phyloP scores from a whole-genome alignment of 2,113 vertebrate species.

The Oreocharis arfaki region DNA sequence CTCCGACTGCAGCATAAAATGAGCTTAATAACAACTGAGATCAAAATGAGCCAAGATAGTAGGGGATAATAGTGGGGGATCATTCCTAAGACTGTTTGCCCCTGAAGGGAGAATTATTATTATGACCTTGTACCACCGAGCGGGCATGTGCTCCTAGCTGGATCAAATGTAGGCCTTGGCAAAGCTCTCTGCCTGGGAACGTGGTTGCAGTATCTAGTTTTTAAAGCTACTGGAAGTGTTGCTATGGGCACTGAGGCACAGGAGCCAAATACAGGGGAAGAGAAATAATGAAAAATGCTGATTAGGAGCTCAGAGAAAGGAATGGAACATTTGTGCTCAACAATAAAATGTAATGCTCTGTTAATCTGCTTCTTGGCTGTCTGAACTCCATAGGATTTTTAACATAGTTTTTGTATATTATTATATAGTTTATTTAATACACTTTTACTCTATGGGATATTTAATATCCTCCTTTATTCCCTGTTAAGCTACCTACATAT shows the following conservation, averaged over 20 bases:
- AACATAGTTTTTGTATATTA: slow-evolving; percentile 55
- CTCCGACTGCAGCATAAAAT: not conserved
- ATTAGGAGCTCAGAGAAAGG: slow-evolving; percentile 70
- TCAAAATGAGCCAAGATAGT: slow-evolving; percentile 53
- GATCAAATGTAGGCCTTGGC: slow-evolving; percentile 38
- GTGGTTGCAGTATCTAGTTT: slow-evolving; percentile 8
- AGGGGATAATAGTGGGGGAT: slow-evolving; percentile 21
- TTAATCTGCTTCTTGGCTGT: slow-evolving; percentile 72
- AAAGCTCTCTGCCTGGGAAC: slow-evolving; percentile 8
- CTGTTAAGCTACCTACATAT: slow-evolving; percentile 17
- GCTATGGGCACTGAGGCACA: slow-evolving; percentile 59
- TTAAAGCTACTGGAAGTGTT: slow-evolving; percentile 47
- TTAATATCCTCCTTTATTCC: slow-evolving; percentile 41
- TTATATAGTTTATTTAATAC: slow-evolving; percentile 33
- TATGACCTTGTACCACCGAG: slow-evolving; percentile 33
- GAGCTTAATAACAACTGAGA: slow-evolving; percentile 45
- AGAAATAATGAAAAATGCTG: slow-evolving; percentile 76
- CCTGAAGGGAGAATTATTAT: slow-evolving; percentile 54
- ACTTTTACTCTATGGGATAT: slow-evolving; percentile 1
- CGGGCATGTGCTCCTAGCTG: slow-evolving; percentile 13
- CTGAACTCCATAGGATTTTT: slow-evolving; percentile 60
- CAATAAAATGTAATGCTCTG: slow-evolving; percentile 73
- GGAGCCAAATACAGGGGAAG: slow-evolving; percentile 58
- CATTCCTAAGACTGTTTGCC: slow-evolving; percentile 52
- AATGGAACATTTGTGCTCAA: slow-evolving; percentile 70